These are phyloP conservation scores for Acropternis orthonyx DNA, from an alignment of 2,797 vertebrate genomes.

Conservation along the genomic window DNA sequence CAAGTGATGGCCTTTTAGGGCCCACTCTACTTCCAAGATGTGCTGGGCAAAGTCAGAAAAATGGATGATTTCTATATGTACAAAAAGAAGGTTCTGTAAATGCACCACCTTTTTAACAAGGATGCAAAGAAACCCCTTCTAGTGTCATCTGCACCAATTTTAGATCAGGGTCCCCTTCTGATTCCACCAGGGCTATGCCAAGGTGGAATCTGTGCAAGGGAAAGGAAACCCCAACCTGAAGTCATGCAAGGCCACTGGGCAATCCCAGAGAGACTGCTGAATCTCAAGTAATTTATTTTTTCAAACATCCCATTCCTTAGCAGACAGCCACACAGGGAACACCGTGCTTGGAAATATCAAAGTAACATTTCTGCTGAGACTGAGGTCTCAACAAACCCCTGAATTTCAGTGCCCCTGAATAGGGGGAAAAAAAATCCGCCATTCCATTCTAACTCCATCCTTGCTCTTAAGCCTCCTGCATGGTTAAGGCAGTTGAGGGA, in stretches of 20 bases:
- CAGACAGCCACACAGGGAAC: not conserved
- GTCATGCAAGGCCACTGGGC: conserved; percentile 27
- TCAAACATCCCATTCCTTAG: not conserved
- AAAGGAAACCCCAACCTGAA: conserved; percentile 20
- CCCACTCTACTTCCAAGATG: not conserved
- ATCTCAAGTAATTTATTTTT: not conserved
- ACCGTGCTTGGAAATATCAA: not conserved
- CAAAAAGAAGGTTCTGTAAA: not conserved
- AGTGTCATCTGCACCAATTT: not conserved
- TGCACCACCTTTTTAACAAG: not conserved
- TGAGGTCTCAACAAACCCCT: not conserved
- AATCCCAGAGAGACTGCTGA: not conserved
- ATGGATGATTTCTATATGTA: not conserved
- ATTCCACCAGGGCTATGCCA: not conserved
- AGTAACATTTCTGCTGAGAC: not conserved
- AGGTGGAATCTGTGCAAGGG: not conserved
- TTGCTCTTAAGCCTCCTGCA: not conserved
- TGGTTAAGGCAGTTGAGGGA: conserved; percentile 20
- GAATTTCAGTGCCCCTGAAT: not conserved
- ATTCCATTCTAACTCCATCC: not conserved
- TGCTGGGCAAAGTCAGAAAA: not conserved
- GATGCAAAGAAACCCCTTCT: not conserved
- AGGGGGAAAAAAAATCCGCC: not conserved
- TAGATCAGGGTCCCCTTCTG: not conserved
- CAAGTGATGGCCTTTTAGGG: not conserved